phyloP scores from a whole-genome alignment of 2,888 invertebrate genomes.

The Drosophila quinaria region DNA sequence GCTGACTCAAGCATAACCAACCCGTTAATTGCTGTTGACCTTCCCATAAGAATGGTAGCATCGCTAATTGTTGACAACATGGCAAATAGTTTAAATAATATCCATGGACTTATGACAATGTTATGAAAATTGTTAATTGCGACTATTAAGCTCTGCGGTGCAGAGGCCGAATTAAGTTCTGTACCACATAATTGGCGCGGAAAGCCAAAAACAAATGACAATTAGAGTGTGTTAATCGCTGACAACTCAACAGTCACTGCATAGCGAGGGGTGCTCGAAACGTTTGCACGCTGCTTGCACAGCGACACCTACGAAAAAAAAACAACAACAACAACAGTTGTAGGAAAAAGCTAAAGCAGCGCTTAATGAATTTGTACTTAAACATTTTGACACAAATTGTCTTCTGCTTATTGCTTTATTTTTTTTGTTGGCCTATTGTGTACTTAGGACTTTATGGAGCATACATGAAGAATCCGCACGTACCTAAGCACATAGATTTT shows the following conservation, averaged over 20 bases:
- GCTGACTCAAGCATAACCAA: neutral
- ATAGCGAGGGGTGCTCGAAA: conserved; percentile 23
- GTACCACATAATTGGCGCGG: conserved; percentile 31
- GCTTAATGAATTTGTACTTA: conserved; percentile 60
- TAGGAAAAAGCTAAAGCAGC: conserved; percentile 6
- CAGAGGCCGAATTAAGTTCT: conserved; percentile 19
- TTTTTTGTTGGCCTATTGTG: conserved; percentile 39
- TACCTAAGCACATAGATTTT: conserved; percentile 61
- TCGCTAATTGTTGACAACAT: conserved; percentile 56
- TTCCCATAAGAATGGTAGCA: conserved; percentile 30
- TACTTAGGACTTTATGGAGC: conserved; percentile 70
- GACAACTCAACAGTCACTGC: conserved; percentile 21
- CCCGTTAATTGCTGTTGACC: conserved; percentile 16
- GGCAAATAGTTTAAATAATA: conserved; percentile 34
- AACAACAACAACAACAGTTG: conserved; percentile 10
- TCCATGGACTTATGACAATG: conserved; percentile 34
- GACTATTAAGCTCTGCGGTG: conserved; percentile 12
- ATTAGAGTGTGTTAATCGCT: conserved; percentile 76
- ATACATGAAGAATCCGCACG: conserved; percentile 55
- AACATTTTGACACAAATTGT: conserved; percentile 47
- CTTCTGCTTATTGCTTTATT: neutral
- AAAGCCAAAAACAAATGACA: conserved; percentile 69
- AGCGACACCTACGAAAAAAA: conserved; percentile 39
- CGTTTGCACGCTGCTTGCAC: conserved; percentile 52
- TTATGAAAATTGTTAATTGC: conserved; percentile 45